A percentile compares a stretch with the other conserved stretches of the same genome.
Conservation (phyloP, 1,140 invertebrate species). For the Megalopta genalis region DNA sequence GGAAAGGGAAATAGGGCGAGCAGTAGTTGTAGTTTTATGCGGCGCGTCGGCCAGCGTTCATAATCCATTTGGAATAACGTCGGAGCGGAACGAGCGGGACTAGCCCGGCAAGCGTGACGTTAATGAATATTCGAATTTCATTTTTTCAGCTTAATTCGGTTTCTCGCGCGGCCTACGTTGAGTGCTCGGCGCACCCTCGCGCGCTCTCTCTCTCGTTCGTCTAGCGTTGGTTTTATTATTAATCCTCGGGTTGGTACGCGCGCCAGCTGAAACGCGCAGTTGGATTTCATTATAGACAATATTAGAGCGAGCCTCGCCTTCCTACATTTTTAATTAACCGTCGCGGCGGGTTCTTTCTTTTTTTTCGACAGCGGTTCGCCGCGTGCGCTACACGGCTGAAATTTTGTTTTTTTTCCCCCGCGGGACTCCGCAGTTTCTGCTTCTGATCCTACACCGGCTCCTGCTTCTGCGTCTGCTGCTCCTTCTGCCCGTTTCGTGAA, state of each 20-base stretch:
- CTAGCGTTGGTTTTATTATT: conserved; percentile 45
- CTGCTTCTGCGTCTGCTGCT: no score
- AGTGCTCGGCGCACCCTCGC: no score
- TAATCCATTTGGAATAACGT: conserved; percentile 45
- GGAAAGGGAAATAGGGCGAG: no score
- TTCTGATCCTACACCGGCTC: no score
- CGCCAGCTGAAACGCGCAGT: background rate
- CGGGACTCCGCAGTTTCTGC: no score
- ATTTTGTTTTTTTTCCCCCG: background rate
- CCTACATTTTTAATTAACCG: conserved; percentile 42
- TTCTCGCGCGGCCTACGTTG: background rate
- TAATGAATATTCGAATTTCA: conserved; percentile 54
- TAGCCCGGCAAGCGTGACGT: background rate
- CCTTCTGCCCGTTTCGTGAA: background rate
- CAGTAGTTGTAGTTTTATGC: conserved; percentile 30
- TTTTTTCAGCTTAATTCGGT: conserved; percentile 50
- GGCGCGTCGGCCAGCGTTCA: background rate
- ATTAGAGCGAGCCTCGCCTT: conserved; percentile 14
- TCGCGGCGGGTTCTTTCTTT: conserved; percentile 12
- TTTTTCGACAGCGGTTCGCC: background rate
- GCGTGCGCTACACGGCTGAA: conserved; percentile 23
- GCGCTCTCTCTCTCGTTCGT: background rate
- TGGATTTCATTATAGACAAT: conserved; percentile 47
- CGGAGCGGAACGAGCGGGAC: background rate
- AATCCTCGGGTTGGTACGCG: conserved; percentile 27